Conservation (phyloP, 2,797 vertebrate genomes). For the Siniperca scherzeri region DNA sequence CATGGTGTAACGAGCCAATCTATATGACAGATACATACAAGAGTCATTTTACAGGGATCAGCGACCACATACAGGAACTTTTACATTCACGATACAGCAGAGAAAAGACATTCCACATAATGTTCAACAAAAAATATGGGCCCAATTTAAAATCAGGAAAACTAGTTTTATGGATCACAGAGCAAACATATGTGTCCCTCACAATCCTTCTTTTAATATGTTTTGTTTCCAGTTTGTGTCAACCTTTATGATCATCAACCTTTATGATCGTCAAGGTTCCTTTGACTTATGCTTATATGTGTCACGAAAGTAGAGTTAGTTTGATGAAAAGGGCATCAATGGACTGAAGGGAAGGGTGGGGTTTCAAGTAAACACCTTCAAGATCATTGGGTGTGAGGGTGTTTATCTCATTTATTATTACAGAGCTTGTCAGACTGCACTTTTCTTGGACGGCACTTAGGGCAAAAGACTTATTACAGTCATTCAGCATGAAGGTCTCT, state of each 20-base stretch:
- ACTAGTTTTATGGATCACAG: conserved; percentile 12
- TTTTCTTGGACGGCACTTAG: conserved; percentile 37
- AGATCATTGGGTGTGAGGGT: conserved; percentile 29
- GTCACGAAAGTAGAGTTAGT: conserved; percentile 11
- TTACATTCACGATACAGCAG: not conserved
- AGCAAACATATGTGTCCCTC: conserved; percentile 7
- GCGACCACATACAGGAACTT: not conserved
- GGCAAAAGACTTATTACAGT: conserved; percentile 39
- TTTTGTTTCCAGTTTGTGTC: not conserved
- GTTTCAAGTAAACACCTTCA: conserved; percentile 42
- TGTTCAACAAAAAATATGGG: conserved; percentile 6
- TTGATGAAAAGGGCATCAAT: conserved; percentile 31
- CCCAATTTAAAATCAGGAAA: not conserved
- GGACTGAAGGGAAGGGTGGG: not conserved
- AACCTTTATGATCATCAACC: not conserved
- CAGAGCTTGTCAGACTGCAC: conserved; percentile 30
- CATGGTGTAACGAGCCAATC: conserved; percentile 97
- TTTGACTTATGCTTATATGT: conserved; percentile 16
- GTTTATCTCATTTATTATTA: conserved; percentile 59
- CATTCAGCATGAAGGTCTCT: conserved; percentile 57
- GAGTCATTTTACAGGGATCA: conserved; percentile 31
- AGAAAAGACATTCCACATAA: not conserved
- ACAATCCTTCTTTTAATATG: not conserved
- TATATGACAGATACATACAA: conserved; percentile 66
- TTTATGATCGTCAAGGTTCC: conserved; percentile 1